These are phyloP conservation scores for Oscheius sp. DNA, from an alignment of 2,888 invertebrate genomes.

Conservation along the genomic window DNA sequence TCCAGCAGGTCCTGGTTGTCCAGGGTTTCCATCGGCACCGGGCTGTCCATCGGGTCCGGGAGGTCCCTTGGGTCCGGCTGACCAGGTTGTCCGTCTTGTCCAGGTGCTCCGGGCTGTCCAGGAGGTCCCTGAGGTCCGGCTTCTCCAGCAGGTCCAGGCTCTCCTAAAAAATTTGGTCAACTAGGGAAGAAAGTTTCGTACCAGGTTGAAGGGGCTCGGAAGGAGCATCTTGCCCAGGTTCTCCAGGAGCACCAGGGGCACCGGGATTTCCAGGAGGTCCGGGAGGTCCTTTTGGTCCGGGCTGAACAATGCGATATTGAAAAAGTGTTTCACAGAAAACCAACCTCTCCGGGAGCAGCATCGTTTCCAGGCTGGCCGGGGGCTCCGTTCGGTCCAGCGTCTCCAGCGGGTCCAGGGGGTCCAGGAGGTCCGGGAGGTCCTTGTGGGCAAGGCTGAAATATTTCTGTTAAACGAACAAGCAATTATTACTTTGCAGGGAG, in stretches of 20 bases:
- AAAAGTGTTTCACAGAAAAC: no score
- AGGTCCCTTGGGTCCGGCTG: conserved; percentile 43
- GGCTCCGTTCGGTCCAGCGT: conserved; percentile 57
- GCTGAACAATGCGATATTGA: no score
- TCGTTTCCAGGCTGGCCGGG: conserved; percentile 62
- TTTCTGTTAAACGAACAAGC: not conserved
- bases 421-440: conserved; percentile 61
- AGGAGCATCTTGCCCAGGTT: conserved; percentile 56
- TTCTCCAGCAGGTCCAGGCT: conserved; percentile 58
- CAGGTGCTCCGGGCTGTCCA: conserved; percentile 56
- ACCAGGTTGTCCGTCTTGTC: conserved; percentile 43
- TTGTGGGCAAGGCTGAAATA: conserved; percentile 45
- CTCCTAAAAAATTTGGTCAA: conserved; percentile 47
- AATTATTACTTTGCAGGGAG: conserved; percentile 37
- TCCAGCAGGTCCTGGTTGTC: conserved; percentile 55
- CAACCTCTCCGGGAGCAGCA: conserved; percentile 57
- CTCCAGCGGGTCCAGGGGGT: conserved; percentile 60
- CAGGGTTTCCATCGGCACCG: conserved; percentile 54
- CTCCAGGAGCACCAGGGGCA: conserved; percentile 60
- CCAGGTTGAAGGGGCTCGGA: conserved; percentile 40
- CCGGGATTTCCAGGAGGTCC: conserved; percentile 63
- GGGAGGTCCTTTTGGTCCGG: conserved; percentile 67
- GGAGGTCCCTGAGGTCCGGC: conserved; percentile 62
- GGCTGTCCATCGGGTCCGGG: conserved; percentile 50
- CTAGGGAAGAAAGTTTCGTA: not conserved